Conservation (phyloP, 2,113 vertebrate species). For the Struthio camelus region DNA sequence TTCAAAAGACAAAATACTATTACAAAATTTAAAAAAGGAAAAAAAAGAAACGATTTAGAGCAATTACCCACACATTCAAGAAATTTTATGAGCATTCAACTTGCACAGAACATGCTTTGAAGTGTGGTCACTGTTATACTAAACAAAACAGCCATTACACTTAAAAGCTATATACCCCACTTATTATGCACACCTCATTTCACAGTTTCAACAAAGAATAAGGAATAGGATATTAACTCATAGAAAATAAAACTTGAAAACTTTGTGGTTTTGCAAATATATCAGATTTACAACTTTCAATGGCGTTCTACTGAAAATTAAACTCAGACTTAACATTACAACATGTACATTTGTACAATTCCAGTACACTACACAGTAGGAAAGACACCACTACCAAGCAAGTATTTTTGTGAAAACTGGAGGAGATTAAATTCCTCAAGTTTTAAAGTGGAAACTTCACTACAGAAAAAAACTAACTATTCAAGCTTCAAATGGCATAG, state of each 20-base stretch:
- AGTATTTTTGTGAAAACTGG: neutral
- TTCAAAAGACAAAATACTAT: neutral
- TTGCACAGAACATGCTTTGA: neutral
- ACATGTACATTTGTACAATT: neutral
- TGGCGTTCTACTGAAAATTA: neutral
- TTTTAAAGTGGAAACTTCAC: neutral
- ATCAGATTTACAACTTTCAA: neutral
- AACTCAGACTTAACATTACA: neutral
- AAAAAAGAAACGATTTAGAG: neutral
- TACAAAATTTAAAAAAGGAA: neutral
- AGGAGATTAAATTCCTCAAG: neutral
- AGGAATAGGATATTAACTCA: neutral
- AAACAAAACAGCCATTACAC: neutral
- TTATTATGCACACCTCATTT: neutral
- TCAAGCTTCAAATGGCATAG: neutral
- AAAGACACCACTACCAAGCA: neutral
- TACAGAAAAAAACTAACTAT: neutral
- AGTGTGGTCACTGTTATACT: neutral
- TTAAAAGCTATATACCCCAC: neutral
- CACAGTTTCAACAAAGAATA: neutral
- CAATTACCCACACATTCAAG: neutral
- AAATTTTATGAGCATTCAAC: neutral
- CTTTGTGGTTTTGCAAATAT: fast-evolving
- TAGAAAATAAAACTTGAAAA: neutral
- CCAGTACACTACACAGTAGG: neutral